Evolutionary conservation across 2,113 vertebrate genomes (phyloP).

Genomic region (Dicerorhinus sumatrensis): DNA sequence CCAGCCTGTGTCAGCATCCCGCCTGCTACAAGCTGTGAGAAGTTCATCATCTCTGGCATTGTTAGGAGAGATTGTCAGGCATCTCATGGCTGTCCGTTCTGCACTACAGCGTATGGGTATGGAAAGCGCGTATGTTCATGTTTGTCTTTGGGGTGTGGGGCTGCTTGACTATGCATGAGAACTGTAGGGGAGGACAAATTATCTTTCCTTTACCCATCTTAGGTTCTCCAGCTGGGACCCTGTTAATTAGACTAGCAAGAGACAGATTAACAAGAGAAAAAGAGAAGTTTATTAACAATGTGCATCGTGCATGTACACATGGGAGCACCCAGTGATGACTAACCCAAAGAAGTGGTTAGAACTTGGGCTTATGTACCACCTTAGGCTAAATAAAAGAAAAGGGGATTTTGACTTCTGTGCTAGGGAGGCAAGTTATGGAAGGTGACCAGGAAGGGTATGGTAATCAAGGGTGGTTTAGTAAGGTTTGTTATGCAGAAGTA

Average conservation of each 20-base stretch:
- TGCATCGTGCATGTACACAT: background rate
- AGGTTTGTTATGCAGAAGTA: background rate
- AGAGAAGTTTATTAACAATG: background rate
- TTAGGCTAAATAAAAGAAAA: background rate
- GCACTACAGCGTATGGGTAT: background rate
- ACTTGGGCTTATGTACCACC: background rate
- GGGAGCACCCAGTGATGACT: background rate
- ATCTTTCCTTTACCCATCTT: background rate
- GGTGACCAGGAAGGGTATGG: background rate
- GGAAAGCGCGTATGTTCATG: rapidly evolving
- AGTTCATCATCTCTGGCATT: background rate
- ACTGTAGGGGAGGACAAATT: background rate
- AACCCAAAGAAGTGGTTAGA: background rate
- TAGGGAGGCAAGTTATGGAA: background rate
- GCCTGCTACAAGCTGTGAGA: background rate
- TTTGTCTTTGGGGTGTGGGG: background rate
- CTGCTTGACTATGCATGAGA: background rate
- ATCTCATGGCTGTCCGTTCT: background rate
- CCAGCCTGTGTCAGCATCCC: background rate
- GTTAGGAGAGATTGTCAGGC: background rate
- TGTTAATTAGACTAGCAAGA: background rate
- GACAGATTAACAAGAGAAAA: background rate
- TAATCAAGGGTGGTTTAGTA: background rate
- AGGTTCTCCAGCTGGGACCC: background rate
- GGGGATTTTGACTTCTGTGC: background rate